Conservation (phyloP, 2,113 vertebrate species). For the Leptobrachium ailaonicum region DNA sequence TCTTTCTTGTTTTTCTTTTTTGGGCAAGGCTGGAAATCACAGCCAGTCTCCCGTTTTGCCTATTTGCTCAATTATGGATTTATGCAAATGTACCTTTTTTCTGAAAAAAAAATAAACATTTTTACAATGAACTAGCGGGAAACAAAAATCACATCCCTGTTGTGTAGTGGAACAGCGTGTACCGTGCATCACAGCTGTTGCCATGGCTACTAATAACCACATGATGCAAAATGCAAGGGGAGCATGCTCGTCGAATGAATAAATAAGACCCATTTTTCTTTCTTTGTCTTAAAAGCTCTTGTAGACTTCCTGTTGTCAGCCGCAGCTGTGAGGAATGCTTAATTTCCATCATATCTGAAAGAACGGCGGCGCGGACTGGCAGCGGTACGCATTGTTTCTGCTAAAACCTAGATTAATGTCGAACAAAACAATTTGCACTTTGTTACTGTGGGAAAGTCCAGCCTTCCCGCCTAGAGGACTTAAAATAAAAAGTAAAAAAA, state of each 20-base stretch:
- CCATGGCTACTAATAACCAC: conserved; percentile 64
- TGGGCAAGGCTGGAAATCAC: neutral
- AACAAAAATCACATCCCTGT: conserved; percentile 5
- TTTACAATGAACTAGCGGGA: conserved; percentile 10
- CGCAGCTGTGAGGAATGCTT: conserved; percentile 63
- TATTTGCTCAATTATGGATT: conserved; percentile 34
- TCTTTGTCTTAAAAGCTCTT: conserved; percentile 63
- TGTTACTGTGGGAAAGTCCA: conserved; percentile 70
- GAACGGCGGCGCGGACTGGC: conserved; percentile 53
- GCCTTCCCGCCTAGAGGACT: conserved; percentile 60
- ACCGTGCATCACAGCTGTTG: conserved; percentile 55
- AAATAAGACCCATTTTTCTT: conserved; percentile 66
- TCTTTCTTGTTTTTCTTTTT: neutral
- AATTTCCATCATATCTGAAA: conserved; percentile 59
- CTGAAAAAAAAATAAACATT: neutral
- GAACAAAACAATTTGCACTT: conserved; percentile 57
- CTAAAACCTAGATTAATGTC: conserved; percentile 58
- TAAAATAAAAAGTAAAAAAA: conserved; percentile 30
- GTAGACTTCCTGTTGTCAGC: conserved; percentile 67
- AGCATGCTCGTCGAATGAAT: conserved; percentile 70
- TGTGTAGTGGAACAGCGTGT: conserved; percentile 36
- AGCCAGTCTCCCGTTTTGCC: neutral
- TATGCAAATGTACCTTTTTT: conserved; percentile 31
- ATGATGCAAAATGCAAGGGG: conserved; percentile 55
- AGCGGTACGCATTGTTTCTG: conserved; percentile 37